A percentile compares a stretch with the other conserved stretches of the same genome.
Conservation (phyloP, 2,113 vertebrate genomes). For the Amphiprion percula region DNA sequence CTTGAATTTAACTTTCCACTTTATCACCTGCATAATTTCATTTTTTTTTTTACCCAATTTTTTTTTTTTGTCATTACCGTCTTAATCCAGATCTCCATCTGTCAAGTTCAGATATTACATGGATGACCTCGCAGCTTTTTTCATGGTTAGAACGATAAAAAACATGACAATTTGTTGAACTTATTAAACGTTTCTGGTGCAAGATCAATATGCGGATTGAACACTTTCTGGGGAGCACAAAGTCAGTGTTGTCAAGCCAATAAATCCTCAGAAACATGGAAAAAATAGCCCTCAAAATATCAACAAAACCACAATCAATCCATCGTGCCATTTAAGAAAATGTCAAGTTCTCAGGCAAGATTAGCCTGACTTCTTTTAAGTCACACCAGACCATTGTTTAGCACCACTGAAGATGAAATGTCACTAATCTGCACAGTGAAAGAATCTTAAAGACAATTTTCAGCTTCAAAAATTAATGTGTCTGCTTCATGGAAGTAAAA, state of each 20-base stretch:
- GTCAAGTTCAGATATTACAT: background rate
- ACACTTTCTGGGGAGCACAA: background rate
- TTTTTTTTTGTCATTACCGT: background rate
- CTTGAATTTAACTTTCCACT: background rate
- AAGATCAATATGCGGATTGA: constrained; percentile 24
- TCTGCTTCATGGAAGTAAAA: background rate
- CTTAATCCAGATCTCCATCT: background rate
- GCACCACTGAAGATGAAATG: constrained; percentile 3
- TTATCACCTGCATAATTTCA: background rate
- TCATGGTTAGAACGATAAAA: background rate
- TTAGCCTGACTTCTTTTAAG: background rate
- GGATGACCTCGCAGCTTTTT: background rate
- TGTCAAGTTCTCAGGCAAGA: constrained; percentile 18
- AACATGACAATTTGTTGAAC: background rate
- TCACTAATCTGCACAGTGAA: background rate
- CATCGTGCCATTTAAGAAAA: constrained; percentile 34
- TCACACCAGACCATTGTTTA: background rate
- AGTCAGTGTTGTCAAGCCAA: background rate
- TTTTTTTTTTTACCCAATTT: background rate
- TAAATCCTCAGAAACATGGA: background rate
- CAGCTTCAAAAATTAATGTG: background rate
- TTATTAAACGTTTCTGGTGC: background rate
- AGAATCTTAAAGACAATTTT: background rate
- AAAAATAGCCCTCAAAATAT: background rate
- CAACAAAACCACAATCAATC: constrained; percentile 20